Conservation (phyloP, 2,888 invertebrate genomes). For the Tetranychus piercei region DNA sequence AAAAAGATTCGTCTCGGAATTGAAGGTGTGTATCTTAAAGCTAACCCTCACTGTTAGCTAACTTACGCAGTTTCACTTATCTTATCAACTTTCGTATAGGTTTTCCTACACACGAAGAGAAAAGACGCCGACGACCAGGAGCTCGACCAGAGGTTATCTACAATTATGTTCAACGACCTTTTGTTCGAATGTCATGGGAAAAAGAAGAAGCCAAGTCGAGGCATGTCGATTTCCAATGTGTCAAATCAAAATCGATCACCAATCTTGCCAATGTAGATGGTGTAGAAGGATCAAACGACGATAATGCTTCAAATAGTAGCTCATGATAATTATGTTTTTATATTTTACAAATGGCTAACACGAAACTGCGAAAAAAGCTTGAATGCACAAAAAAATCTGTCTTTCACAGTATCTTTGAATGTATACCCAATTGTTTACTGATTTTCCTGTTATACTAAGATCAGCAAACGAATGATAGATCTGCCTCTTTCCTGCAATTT, state of each 20-base stretch:
- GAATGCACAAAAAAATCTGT: too few species aligned
- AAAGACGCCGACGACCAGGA: constrained; percentile 82
- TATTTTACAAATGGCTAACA: too few species aligned
- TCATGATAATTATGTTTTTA: not conserved
- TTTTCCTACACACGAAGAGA: constrained; percentile 98
- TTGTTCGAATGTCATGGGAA: constrained; percentile 99
- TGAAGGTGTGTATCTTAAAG: constrained; percentile 44
- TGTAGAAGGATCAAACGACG: constrained; percentile 11
- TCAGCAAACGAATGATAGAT: too few species aligned
- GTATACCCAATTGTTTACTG: too few species aligned
- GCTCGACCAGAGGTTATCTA: constrained; percentile 87
- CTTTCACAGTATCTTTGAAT: too few species aligned
- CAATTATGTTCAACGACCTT: constrained; percentile 96
- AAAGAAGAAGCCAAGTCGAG: constrained; percentile 97
- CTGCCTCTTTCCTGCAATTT: too few species aligned
- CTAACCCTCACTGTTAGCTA: not conserved
- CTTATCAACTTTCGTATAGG: constrained; percentile 34
- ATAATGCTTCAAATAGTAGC: not conserved
- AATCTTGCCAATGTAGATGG: constrained; percentile 49
- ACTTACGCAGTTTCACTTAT: not conserved
- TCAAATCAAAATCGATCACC: constrained; percentile 90
- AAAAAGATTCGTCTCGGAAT: constrained; percentile 97
- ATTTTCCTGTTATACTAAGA: too few species aligned
- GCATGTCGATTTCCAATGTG: constrained; percentile 97
- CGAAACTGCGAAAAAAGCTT: too few species aligned